A percentile compares a stretch with the other conserved stretches of the same genome.
Conservation (phyloP, 2,888 invertebrate genomes). For the Cabera pusaria region DNA sequence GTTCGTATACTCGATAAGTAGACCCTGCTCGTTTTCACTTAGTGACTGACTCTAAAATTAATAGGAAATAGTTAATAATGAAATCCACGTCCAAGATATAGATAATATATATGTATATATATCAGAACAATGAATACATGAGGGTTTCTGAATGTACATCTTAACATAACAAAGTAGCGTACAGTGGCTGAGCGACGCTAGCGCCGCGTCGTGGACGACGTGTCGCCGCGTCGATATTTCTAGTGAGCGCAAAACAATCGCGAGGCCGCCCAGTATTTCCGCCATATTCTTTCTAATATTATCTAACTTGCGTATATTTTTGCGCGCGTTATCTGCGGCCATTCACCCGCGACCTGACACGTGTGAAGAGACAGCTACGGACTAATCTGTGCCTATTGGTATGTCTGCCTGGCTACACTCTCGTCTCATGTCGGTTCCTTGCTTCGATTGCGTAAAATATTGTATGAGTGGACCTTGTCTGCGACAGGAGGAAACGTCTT, state of each 20-base stretch:
- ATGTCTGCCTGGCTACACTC: not conserved
- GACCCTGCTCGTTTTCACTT: too few species aligned
- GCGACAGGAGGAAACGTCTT: conserved; percentile 13
- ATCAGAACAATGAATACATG: too few species aligned
- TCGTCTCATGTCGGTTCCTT: not conserved
- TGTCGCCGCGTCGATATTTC: conserved; percentile 31
- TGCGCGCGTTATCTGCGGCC: conserved; percentile 71
- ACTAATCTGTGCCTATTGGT: conserved; percentile 18
- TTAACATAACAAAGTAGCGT: too few species aligned
- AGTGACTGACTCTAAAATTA: too few species aligned
- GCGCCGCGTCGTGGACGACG: conserved; percentile 7
- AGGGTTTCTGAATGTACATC: too few species aligned
- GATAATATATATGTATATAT: too few species aligned
- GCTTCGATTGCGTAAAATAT: not conserved
- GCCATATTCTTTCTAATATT: conserved; percentile 76
- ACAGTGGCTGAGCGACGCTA: too few species aligned
- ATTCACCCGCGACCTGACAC: conserved; percentile 54
- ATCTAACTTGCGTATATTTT: conserved; percentile 71
- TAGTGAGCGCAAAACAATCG: conserved; percentile 36
- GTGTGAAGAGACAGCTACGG: conserved; percentile 34
- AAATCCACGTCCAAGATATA: too few species aligned
- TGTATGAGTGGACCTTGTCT: conserved; percentile 22
- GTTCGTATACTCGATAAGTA: too few species aligned
- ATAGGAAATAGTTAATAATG: too few species aligned
- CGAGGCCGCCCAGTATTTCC: conserved; percentile 43